Evolutionary conservation across 2,797 vertebrate genomes (phyloP).

Genomic region (Eulemur mongoz): DNA sequence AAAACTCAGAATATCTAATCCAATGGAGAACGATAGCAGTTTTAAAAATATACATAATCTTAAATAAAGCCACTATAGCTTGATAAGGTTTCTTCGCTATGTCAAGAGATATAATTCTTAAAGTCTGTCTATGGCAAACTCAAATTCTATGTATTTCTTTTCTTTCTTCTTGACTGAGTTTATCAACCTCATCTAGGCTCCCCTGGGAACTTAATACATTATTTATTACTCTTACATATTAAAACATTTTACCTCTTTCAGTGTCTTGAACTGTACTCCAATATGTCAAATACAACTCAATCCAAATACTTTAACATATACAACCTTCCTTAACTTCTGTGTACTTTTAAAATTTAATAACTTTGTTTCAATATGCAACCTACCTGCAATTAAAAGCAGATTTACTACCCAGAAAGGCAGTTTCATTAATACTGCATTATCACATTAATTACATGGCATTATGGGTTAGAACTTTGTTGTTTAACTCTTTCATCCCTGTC

Average conservation of each 20-base stretch:
- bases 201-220: not conserved
- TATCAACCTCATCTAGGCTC: not conserved
- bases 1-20: not conserved
- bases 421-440: not conserved
- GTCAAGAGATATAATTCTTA: not conserved
- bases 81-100: not conserved
- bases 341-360: not conserved
- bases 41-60: constrained; percentile 36
- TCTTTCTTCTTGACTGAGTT: not conserved
- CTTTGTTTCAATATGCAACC: not conserved
- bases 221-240: not conserved
- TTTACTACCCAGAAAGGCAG: not conserved
- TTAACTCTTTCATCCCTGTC: not conserved
- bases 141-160: not conserved
- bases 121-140: not conserved
- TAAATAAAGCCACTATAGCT: not conserved
- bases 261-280: not conserved
- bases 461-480: not conserved
- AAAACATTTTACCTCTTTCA: constrained; percentile 8
- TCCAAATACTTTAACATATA: not conserved
- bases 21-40: not conserved
- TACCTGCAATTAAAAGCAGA: not conserved
- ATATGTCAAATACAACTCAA: constrained; percentile 2
- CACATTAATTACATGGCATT: not conserved
- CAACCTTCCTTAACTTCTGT: not conserved